phyloP scores from a whole-genome alignment of 1,140 invertebrate genomes.

The Proales similis region DNA sequence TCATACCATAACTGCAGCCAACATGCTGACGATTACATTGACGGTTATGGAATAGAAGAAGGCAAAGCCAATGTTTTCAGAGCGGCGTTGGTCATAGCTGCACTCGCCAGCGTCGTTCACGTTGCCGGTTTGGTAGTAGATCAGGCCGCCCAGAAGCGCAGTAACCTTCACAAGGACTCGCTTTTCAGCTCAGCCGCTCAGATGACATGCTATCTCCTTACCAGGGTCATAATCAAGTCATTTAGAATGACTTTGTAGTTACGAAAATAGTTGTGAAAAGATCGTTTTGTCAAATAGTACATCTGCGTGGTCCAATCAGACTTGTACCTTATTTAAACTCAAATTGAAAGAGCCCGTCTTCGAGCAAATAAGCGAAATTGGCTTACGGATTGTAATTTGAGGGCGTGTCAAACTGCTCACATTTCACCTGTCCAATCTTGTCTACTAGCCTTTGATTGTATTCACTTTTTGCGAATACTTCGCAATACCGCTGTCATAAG shows the following conservation, averaged over 20 bases:
- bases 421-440: constrained; percentile 15
- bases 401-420: constrained; percentile 4
- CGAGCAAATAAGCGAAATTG: too few species aligned
- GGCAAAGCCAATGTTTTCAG: constrained; percentile 6
- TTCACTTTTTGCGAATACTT: constrained; percentile 14
- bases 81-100: constrained; percentile 5
- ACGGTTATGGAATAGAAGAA: constrained; percentile 27
- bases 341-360: too few species aligned
- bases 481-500: constrained; percentile 1
- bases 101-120: background rate
- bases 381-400: constrained; percentile 21
- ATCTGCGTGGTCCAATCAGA: constrained; percentile 11
- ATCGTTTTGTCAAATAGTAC: constrained; percentile 1
- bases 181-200: background rate
- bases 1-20: constrained; percentile 27
- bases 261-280: constrained; percentile 28
- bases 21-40: constrained; percentile 21
- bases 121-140: constrained; percentile 7
- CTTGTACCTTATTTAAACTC: too few species aligned
- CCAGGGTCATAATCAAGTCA: constrained; percentile 16
- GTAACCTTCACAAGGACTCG: background rate
- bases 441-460: background rate
- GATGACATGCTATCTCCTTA: background rate
- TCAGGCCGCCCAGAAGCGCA: constrained; percentile 15
- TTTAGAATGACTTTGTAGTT: constrained; percentile 20